Percentiles rank a stretch among this genome's conserved stretches.
phyloP scores from a whole-genome alignment of 2,113 vertebrate genomes.

The Sinosuthora webbiana region DNA sequence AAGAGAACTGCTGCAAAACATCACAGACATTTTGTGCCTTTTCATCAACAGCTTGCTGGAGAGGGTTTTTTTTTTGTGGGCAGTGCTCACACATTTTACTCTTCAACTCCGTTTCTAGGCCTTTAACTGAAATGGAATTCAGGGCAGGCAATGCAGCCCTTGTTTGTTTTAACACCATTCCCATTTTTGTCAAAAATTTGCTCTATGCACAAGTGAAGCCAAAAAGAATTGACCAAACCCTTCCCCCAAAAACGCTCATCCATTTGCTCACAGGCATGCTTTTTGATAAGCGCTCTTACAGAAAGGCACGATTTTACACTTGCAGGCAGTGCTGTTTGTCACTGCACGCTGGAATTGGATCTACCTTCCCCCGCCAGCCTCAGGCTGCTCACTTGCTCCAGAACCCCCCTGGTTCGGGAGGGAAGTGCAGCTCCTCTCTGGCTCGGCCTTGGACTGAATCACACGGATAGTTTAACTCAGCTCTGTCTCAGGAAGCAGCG shows the following conservation, averaged over 20 bases:
- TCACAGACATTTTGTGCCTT: not conserved
- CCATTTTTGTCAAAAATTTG: not conserved
- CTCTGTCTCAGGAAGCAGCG: not conserved
- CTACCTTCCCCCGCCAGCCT: not conserved
- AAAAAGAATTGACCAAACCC: not conserved
- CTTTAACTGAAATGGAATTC: not conserved
- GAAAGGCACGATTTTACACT: not conserved
- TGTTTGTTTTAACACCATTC: not conserved
- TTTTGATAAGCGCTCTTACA: not conserved
- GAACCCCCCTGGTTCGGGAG: not conserved
- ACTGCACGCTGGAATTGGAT: not conserved
- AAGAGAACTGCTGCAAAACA: not conserved
- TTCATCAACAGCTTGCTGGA: not conserved
- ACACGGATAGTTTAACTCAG: not conserved
- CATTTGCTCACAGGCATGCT: not conserved
- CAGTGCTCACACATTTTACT: not conserved
- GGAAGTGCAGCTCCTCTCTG: not conserved
- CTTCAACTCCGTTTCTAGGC: not conserved
- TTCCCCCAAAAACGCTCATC: accelerated
- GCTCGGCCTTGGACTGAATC: not conserved
- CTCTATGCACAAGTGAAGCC: not conserved
- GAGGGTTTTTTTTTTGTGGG: not conserved
- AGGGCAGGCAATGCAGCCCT: not conserved
- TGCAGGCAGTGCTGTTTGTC: not conserved
- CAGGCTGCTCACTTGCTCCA: not conserved